A percentile compares a stretch with the other conserved stretches of the same genome.
phyloP scores from a whole-genome alignment of 2,113 vertebrate species.

The Raja brachyura region DNA sequence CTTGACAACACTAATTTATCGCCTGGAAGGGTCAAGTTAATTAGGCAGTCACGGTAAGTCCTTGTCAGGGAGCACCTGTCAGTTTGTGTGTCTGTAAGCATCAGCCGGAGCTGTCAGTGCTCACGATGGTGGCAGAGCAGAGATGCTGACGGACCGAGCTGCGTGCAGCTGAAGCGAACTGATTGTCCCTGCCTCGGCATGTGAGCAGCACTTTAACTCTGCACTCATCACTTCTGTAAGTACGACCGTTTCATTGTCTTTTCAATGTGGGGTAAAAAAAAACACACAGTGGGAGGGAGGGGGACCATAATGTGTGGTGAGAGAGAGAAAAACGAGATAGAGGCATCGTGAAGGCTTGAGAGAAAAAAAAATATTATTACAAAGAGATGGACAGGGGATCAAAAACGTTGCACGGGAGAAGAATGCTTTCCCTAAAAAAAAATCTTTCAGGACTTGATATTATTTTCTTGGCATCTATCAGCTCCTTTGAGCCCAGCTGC shows the following conservation, averaged over 20 bases:
- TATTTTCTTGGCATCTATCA: background rate
- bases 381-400: background rate
- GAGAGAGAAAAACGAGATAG: background rate
- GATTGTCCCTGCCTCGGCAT: slow-evolving; percentile 36
- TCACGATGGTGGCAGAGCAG: slow-evolving; percentile 35
- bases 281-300: no score
- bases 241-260: slow-evolving; percentile 26
- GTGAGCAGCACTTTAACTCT: slow-evolving; percentile 30
- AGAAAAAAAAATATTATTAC: background rate
- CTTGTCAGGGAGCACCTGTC: slow-evolving; percentile 35
- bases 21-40: slow-evolving; percentile 35
- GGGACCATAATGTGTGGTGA: background rate
- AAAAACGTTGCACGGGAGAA: background rate
- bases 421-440: background rate
- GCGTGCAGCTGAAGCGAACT: slow-evolving; percentile 29
- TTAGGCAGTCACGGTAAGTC: slow-evolving; percentile 35
- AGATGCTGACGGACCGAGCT: slow-evolving; percentile 33
- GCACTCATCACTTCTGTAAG: slow-evolving; percentile 33
- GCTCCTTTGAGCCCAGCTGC: background rate
- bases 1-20: slow-evolving; percentile 34
- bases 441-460: background rate
- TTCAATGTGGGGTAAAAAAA: background rate
- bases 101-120: slow-evolving; percentile 34
- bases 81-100: slow-evolving; percentile 37
- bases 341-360: background rate